These are phyloP conservation scores for Hydropotes inermis DNA, from an alignment of 2,113 vertebrate genomes.

Conservation along the genomic window DNA sequence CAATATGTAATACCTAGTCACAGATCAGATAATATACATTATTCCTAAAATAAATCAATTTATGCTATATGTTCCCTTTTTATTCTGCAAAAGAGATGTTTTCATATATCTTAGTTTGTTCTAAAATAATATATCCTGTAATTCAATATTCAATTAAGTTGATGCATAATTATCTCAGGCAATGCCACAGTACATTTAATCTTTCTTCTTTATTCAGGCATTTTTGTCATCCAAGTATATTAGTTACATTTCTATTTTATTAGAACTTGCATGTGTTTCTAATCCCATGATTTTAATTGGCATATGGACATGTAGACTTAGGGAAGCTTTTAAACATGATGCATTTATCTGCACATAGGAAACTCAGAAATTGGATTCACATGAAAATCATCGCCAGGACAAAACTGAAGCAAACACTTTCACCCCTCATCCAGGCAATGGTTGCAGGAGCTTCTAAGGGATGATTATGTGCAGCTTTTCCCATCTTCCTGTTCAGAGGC, in stretches of 20 bases:
- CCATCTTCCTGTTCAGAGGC: not conserved
- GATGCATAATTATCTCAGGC: not conserved
- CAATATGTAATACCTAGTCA: not conserved
- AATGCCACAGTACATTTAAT: not conserved
- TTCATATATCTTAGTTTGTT: not conserved
- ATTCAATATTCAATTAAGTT: not conserved
- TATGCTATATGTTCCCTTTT: not conserved
- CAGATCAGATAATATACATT: not conserved
- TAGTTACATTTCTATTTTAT: not conserved
- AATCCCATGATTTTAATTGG: not conserved
- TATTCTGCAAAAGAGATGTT: not conserved
- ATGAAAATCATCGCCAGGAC: not conserved
- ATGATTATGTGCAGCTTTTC: not conserved
- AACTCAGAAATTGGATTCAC: not conserved
- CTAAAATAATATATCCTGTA: not conserved
- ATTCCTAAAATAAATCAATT: not conserved
- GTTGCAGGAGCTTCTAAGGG: not conserved
- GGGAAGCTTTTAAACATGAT: not conserved
- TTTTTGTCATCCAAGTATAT: not conserved
- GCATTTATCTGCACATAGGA: not conserved
- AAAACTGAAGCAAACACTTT: not conserved
- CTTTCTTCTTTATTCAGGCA: not conserved
- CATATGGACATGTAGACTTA: not conserved
- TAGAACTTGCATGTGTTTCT: not conserved
- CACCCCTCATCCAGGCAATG: rapidly evolving